Evolutionary conservation across 2,888 invertebrate genomes (phyloP).

Genomic region (Sinohyriopsis cumingii): DNA sequence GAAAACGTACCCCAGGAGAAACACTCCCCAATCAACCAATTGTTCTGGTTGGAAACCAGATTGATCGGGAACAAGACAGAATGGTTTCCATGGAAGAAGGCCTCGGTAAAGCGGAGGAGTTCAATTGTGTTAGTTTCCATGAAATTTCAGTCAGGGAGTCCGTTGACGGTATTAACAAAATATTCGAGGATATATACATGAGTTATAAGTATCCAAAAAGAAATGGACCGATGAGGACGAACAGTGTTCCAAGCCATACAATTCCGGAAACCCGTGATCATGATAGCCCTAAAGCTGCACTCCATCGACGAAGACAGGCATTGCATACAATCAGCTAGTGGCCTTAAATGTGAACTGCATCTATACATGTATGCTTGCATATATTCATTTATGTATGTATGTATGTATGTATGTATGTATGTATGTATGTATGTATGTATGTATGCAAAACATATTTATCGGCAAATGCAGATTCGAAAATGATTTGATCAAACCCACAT

Average conservation of each 20-base stretch:
- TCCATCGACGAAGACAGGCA: conserved; percentile 34
- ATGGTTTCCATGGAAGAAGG: conserved; percentile 76
- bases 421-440: no score
- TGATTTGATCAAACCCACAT: no score
- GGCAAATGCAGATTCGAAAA: no score
- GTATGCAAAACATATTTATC: no score
- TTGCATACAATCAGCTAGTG: conserved; percentile 41
- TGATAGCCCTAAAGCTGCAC: conserved; percentile 12
- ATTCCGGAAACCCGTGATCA: not conserved
- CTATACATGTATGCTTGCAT: no score
- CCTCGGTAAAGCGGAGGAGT: conserved; percentile 36
- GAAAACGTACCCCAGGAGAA: conserved; percentile 25
- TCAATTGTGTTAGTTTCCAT: conserved; percentile 78
- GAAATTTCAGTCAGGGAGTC: conserved; percentile 90
- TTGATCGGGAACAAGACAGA: conserved; percentile 84
- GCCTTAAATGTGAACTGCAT: no score
- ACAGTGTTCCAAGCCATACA: conserved; percentile 8
- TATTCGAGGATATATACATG: conserved; percentile 69
- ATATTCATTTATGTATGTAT: no score
- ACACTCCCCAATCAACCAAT: conserved; percentile 75
- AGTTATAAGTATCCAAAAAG: conserved; percentile 36
- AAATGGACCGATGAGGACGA: conserved; percentile 16
- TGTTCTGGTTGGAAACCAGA: conserved; percentile 87
- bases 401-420: no score
- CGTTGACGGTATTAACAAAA: conserved; percentile 85